Evolutionary conservation across 2,113 vertebrate species (phyloP), one percentile per base, ranked within the genome.

Genomic region (Xiphophorus hellerii): DNA sequence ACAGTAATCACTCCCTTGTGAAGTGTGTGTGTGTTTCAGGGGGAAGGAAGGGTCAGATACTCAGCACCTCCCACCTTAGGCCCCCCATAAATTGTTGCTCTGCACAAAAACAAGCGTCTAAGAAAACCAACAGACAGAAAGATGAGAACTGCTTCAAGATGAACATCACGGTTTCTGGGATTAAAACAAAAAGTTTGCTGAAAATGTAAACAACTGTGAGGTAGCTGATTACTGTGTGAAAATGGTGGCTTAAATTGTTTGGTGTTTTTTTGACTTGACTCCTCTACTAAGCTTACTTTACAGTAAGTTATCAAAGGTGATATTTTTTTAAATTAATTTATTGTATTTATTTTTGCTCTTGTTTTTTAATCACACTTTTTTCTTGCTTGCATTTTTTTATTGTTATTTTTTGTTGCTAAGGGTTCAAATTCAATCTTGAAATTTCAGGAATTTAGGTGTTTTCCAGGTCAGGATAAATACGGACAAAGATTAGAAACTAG

Each of bases 1-100:
- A 79, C 70, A 89, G 87, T 89, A 87, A 91, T 87, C 72, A 68
- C 73, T 79, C 83, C 82, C 69, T 69, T 29, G 66, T 76, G 75
- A 35, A 35, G 10, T 37, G 35, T 37, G 35, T 29, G 75, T 84
- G 69, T 81, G 73, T 85, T 82, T 74, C n/a, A 76, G 61, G 69
- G 58, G 83, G 72, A 71, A 80, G 65, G 73, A 66, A 69, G 69
- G 66, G 80, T 65, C 58, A 79, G 66, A 88, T 60, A 80, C 66
- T 74, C 80, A 72, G 66, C 51, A 73, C 81, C 79, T 82, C 80
- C 78, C 80, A 75, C 68, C n/a, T 62, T 29, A 58, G 76, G 66
- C 64, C 71, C 79, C 73, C 37, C 25, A 48, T 20, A 73, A 68
- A 31, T 44, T n/a, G 54, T 54, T 75, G 71, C 58, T 30, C 60